These are phyloP conservation scores for Tetrapedia diversipes DNA, from an alignment of 2,888 invertebrate genomes.

Conservation along the genomic window DNA sequence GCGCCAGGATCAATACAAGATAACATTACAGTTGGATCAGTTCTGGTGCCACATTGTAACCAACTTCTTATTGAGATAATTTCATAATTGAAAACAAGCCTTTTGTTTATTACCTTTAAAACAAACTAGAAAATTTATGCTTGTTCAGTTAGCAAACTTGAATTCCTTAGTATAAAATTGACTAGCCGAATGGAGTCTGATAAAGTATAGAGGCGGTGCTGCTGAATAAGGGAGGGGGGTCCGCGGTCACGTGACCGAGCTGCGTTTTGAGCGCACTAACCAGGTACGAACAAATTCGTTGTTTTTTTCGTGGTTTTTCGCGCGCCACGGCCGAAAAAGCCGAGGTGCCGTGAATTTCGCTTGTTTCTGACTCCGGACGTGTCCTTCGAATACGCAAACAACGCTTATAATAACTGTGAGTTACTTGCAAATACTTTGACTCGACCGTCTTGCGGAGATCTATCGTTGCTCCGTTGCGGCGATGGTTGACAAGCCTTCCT, in stretches of 20 bases:
- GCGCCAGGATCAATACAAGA: too few species aligned
- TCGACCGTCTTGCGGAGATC: conserved; percentile 69
- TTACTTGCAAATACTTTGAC: conserved; percentile 68
- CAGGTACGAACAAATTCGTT: conserved; percentile 85
- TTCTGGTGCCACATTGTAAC: too few species aligned
- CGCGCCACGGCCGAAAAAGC: conserved; percentile 72
- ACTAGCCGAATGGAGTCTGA: conserved; percentile 46
- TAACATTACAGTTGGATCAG: too few species aligned
- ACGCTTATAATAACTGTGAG: conserved; percentile 70
- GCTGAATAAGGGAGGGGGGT: conserved; percentile 65
- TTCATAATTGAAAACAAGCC: conserved; percentile 13
- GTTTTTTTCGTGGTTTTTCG: conserved; percentile 79
- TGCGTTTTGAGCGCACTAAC: conserved; percentile 89
- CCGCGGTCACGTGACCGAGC: conserved; percentile 86
- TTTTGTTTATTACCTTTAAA: neutral
- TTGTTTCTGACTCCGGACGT: conserved; percentile 68
- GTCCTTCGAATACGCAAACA: conserved; percentile 69
- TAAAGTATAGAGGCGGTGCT: conserved; percentile 65
- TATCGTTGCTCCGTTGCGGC: conserved; percentile 74
- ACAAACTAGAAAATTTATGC: conserved; percentile 18
- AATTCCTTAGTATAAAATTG: conserved; percentile 32
- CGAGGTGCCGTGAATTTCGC: conserved; percentile 68
- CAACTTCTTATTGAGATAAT: too few species aligned
- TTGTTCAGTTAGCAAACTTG: conserved; percentile 25
- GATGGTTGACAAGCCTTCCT: conserved; percentile 79